A percentile compares a stretch with the other conserved stretches of the same genome.
Evolutionary conservation across 2,113 vertebrate genomes (phyloP).

Genomic region (Sterrhoptilus dennistouni): DNA sequence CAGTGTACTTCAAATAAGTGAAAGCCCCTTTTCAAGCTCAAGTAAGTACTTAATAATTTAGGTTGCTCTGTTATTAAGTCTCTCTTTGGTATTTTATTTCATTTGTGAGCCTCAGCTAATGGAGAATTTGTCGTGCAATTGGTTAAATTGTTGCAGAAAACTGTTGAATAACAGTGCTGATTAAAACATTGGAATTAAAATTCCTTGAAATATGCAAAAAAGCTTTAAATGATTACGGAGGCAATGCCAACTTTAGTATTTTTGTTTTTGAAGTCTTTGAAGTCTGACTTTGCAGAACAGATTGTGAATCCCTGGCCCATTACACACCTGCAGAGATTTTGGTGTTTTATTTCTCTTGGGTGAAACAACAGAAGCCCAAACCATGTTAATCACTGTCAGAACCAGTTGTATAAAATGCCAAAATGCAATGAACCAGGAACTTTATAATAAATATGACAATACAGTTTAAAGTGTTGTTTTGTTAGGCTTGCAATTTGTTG

Average conservation of each 20-base stretch:
- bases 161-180: constrained; percentile 23
- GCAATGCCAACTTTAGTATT: constrained; percentile 72
- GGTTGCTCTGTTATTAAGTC: background rate
- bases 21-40: constrained; percentile 61
- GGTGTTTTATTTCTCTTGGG: constrained; percentile 84
- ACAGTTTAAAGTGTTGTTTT: constrained; percentile 73
- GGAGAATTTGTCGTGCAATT: background rate
- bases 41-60: constrained; percentile 57
- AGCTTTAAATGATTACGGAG: constrained; percentile 59
- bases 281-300: constrained; percentile 84
- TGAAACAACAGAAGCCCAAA: constrained; percentile 77
- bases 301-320: constrained; percentile 88
- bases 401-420: constrained; percentile 85
- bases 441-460: constrained; percentile 82
- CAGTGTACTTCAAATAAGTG: constrained; percentile 58
- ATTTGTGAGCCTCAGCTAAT: background rate
- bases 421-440: constrained; percentile 77
- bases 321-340: constrained; percentile 83
- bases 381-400: constrained; percentile 87
- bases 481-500: constrained; percentile 72
- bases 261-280: constrained; percentile 78
- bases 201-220: constrained; percentile 70
- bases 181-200: constrained; percentile 54
- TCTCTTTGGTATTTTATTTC: background rate
- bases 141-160: constrained; percentile 45